Base-by-base conservation (phyloP, 2,113 vertebrate genomes). In the Melospiza georgiana region DNA sequence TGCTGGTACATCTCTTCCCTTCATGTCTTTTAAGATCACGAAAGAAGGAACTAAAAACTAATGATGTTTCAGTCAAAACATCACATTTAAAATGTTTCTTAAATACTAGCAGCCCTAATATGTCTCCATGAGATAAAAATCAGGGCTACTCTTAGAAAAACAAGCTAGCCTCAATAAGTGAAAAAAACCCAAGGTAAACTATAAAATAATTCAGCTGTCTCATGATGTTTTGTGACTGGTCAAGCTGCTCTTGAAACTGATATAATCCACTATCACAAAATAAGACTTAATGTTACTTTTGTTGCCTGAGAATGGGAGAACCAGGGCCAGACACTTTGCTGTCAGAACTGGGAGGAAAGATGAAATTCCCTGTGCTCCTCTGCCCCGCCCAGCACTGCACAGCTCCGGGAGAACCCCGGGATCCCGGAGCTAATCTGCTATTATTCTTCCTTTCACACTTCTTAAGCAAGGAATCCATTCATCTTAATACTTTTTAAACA, bases 361-460 rank as follows among this genome's bases (percentile, higher is more conserved):
- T 39, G 84, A 89, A 96, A 90, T 86, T 75, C 86, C 87, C 90
- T 52, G 89, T 22, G 7, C 27, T 46, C 35, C 84, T 87, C 90
- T 24, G 77, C 58, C 37, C 65, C 3, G 31, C 72, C 46, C 89
- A 71, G 59, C 12, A 10, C 69, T 19, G 20, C 76, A 61, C 8
- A 16, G 63, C 63, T 80, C 84, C 8, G 17, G 92, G 73, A 87
- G 65, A 76, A 71, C 80, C 21, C 7, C 7, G 12, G 62, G 63
- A 79, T 86, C 96, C 90, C 4, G 3, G 65, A 85, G 90, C 43
- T 84, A 90, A 96, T 86, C 81, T 78, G 78, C 48, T 90, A 83
- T 94, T 93, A 91, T 79, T 87, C 72, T 96, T 97, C 95, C 90
- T 92, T 94, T 95, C 93, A 89, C 84, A 94, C 88, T 94, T 72